Conservation (phyloP, 1,140 invertebrate genomes). For the Lepidurus couesii region DNA sequence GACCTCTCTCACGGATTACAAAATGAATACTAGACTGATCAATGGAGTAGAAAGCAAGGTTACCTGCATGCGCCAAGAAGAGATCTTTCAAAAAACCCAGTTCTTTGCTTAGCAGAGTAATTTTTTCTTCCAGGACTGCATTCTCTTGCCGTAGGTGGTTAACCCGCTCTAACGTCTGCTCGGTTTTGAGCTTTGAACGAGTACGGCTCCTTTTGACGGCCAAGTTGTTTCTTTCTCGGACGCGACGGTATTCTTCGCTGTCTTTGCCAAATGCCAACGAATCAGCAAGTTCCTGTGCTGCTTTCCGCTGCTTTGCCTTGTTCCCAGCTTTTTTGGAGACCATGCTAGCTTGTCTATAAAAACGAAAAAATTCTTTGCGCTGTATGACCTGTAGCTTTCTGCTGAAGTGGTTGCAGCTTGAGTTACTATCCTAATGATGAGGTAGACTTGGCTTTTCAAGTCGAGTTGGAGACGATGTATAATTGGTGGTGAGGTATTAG, state of each 20-base stretch:
- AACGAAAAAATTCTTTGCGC: neutral
- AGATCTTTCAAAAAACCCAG: slow-evolving; percentile 78
- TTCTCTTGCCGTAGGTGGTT: slow-evolving; percentile 73
- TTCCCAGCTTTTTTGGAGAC: neutral
- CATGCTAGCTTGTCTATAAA: slow-evolving; percentile 11
- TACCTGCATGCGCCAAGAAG: slow-evolving; percentile 72
- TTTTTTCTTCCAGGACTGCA: slow-evolving; percentile 74
- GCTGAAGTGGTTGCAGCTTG: neutral
- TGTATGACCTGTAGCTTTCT: neutral
- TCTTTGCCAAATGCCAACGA: slow-evolving; percentile 55
- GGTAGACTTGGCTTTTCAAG: neutral
- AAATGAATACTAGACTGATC: neutral
- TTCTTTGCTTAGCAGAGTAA: slow-evolving; percentile 76
- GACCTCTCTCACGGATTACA: neutral
- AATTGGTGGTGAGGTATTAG: neutral
- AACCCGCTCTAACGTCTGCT: slow-evolving; percentile 71
- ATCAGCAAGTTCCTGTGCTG: slow-evolving; percentile 42
- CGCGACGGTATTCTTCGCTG: slow-evolving; percentile 69
- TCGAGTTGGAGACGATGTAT: neutral
- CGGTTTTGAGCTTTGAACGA: slow-evolving; percentile 71
- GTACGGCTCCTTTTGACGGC: slow-evolving; percentile 82
- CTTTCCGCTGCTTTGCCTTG: slow-evolving; percentile 31
- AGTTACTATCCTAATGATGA: too few relatives aligned
- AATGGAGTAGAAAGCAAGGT: slow-evolving; percentile 37
- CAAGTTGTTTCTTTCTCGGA: slow-evolving; percentile 75